Base-by-base conservation (phyloP, 2,113 vertebrate genomes). In the Micromys minutus region DNA sequence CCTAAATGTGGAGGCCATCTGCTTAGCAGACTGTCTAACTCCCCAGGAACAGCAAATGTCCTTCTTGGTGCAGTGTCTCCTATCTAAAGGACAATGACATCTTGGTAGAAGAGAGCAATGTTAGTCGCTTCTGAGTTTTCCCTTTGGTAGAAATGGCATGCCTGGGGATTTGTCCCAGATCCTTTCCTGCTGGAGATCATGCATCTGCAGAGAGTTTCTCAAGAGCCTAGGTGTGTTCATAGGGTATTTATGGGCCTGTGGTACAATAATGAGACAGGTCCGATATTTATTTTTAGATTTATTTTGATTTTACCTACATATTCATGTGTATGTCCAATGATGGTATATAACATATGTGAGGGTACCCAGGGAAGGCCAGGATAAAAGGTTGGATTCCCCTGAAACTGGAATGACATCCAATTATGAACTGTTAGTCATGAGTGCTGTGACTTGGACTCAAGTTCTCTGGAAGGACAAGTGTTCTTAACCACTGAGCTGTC, bases 11-110 rank as follows among this genome's bases (percentile, higher is more conserved):
- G 96, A 94, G 93, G 26, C 74, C 89, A 84, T 87, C 87, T 87
- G 83, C 94, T 67, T 11, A 96, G 75, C 85, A 96, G 89, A 81
- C 57, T 1, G 0, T 80, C 89, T 39, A 39, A 12, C 39, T 95
- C 72, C 55, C 74, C 6, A 69, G 45, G 36, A 93, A 95, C 21
- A 76, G 34, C 5, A 81, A 94, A 93, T 91, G 57, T 57, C 94
- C 31, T 81, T 65, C 69, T 91, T 34, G 24, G 9, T 13, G 29
- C 55, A 47, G 11, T 26, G 77, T 87, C 94, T 89, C 89, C 76
- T 86, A 39, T 93, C 17, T 83, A 94, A 95, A 92, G 47, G 86
- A 95, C 61, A 87, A 86, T 34, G 69, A 86, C 90, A 69, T 94
- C 74, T 89, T 31, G 24, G 12, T 59, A 13, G 42, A 77, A 39